These are phyloP conservation scores for Atethmia centrago DNA, from an alignment of 2,888 invertebrate species.

Conservation along the genomic window DNA sequence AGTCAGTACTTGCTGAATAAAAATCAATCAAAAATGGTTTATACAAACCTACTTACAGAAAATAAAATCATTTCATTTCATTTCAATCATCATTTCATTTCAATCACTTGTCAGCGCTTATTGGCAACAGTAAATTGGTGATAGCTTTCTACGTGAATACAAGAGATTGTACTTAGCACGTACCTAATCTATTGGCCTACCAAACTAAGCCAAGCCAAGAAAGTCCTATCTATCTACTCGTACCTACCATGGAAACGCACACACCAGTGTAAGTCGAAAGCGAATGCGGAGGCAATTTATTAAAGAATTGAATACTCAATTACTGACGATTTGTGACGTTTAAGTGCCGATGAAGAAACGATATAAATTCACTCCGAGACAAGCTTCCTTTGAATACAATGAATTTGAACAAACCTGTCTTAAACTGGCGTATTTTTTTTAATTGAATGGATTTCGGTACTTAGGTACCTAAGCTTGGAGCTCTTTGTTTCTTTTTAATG, in stretches of 20 bases:
- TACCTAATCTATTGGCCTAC: background rate
- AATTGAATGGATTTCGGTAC: background rate
- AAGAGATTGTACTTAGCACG: background rate
- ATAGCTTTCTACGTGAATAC: background rate
- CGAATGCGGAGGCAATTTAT: constrained; percentile 82
- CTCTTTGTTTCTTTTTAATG: background rate
- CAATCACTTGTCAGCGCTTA: too few species aligned
- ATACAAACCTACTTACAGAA: too few species aligned
- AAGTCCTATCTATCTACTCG: background rate
- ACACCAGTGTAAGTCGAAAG: constrained; percentile 63
- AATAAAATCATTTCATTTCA: too few species aligned
- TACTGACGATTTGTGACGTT: constrained; percentile 82
- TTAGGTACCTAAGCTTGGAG: background rate
- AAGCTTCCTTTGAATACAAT: constrained; percentile 40
- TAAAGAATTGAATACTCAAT: constrained; percentile 87
- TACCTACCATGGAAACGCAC: constrained; percentile 72
- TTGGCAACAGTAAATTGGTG: too few species aligned
- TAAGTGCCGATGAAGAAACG: constrained; percentile 80
- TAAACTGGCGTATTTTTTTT: constrained; percentile 35
- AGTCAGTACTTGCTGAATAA: too few species aligned
- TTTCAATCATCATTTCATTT: too few species aligned
- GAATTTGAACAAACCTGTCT: constrained; percentile 39
- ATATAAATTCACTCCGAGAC: constrained; percentile 71
- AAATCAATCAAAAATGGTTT: too few species aligned
- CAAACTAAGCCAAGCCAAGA: background rate